Evolutionary conservation across 2,113 vertebrate genomes (phyloP).

Genomic region (Rhegmatorhina hoffmannsi): DNA sequence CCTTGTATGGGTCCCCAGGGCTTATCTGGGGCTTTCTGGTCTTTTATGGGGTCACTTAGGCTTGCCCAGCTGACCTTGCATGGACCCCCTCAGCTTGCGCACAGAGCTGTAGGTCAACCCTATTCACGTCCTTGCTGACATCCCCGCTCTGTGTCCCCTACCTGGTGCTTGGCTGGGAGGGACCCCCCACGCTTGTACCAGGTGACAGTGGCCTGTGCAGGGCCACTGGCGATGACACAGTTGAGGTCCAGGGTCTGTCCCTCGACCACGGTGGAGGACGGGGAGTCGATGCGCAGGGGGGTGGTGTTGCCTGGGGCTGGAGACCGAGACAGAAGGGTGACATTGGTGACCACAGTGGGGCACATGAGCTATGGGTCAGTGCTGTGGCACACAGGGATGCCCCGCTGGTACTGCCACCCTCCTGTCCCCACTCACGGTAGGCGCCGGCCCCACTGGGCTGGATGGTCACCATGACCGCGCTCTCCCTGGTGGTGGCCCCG

Average conservation of each 20-base stretch:
- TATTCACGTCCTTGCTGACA: not conserved
- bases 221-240: slow-evolving; percentile 77
- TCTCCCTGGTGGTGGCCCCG: slow-evolving; percentile 71
- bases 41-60: not conserved
- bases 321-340: not conserved
- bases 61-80: not conserved
- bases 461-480: slow-evolving; percentile 84
- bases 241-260: slow-evolving; percentile 88
- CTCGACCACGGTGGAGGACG: slow-evolving; percentile 80
- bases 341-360: not conserved
- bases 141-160: not conserved
- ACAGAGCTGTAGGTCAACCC: accelerated
- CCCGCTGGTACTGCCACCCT: accelerated
- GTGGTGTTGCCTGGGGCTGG: slow-evolving; percentile 56
- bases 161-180: slow-evolving; percentile 50
- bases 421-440: not conserved
- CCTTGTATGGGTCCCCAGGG: not conserved
- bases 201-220: slow-evolving; percentile 80
- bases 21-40: not conserved
- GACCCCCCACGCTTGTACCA: slow-evolving; percentile 80
- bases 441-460: slow-evolving; percentile 1
- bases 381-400: accelerated
- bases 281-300: slow-evolving; percentile 84
- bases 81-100: not conserved
- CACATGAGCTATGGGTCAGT: accelerated